phyloP scores from a whole-genome alignment of 1,140 invertebrate genomes.

The Camponotus floridanus region DNA sequence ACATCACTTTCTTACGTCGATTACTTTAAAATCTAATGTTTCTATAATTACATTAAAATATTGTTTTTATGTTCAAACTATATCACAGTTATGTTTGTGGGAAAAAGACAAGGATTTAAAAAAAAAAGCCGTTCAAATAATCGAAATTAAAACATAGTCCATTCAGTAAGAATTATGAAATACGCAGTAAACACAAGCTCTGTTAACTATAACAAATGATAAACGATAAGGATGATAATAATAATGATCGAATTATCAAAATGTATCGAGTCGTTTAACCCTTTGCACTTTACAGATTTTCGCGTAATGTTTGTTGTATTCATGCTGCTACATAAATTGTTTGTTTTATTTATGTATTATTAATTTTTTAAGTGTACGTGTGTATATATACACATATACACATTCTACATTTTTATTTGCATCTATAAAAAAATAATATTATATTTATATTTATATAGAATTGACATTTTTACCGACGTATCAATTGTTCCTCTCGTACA shows the following conservation, averaged over 20 bases:
- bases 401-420: too few relatives aligned
- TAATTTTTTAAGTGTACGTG: too few relatives aligned
- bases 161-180: conserved; percentile 67
- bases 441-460: too few relatives aligned
- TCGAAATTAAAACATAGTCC: conserved; percentile 71
- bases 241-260: conserved; percentile 1
- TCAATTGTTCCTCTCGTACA: too few relatives aligned
- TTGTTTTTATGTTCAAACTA: conserved; percentile 82
- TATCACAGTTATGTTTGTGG: conserved; percentile 85
- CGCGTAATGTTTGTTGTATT: too few relatives aligned
- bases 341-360: too few relatives aligned
- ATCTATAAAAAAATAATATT: too few relatives aligned
- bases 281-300: too few relatives aligned
- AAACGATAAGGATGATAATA: background rate
- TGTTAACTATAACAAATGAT: conserved; percentile 27
- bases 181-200: conserved; percentile 20
- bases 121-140: conserved; percentile 58
- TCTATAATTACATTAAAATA: conserved; percentile 81
- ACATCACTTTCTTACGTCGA: conserved; percentile 73
- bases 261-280: background rate
- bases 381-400: too few relatives aligned
- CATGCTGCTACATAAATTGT: too few relatives aligned
- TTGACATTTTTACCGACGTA: too few relatives aligned
- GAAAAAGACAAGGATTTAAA: conserved; percentile 75
- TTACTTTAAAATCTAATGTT: conserved; percentile 79